These are phyloP conservation scores for Lateolabrax maculatus DNA, from an alignment of 2,797 vertebrate genomes.

Conservation along the genomic window DNA sequence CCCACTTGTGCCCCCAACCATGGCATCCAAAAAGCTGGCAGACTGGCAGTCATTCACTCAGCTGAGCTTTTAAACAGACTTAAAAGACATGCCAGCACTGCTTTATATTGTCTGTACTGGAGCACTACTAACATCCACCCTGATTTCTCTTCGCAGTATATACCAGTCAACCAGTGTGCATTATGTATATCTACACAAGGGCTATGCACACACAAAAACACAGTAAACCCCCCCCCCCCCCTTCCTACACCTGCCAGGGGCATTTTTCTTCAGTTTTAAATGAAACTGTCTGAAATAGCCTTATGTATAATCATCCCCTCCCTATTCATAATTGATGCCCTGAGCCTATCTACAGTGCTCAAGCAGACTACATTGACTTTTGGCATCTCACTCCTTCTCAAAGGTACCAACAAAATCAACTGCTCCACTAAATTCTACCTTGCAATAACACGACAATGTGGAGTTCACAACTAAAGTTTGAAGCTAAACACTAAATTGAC, in stretches of 20 bases:
- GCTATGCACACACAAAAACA: background rate
- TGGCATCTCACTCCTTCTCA: constrained; percentile 7
- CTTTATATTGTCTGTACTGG: constrained; percentile 1
- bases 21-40: constrained; percentile 56
- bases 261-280: constrained; percentile 41
- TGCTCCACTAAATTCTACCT: constrained; percentile 22
- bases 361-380: constrained; percentile 25
- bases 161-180: background rate
- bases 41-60: constrained; percentile 34
- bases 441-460: background rate
- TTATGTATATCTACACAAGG: background rate
- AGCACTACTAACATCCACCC: constrained; percentile 7
- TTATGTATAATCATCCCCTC: constrained; percentile 56
- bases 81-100: constrained; percentile 16
- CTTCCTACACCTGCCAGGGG: constrained; percentile 18
- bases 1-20: constrained; percentile 64
- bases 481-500: background rate
- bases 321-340: constrained; percentile 59
- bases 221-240: background rate
- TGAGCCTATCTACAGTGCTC: constrained; percentile 22
- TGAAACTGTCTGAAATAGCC: constrained; percentile 46
- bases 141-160: background rate
- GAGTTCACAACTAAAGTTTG: background rate
- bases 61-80: constrained; percentile 41
- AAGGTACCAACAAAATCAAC: background rate